Evolutionary conservation across 2,113 vertebrate genomes (phyloP).

Genomic region (Pseudorectes ferrugineus): DNA sequence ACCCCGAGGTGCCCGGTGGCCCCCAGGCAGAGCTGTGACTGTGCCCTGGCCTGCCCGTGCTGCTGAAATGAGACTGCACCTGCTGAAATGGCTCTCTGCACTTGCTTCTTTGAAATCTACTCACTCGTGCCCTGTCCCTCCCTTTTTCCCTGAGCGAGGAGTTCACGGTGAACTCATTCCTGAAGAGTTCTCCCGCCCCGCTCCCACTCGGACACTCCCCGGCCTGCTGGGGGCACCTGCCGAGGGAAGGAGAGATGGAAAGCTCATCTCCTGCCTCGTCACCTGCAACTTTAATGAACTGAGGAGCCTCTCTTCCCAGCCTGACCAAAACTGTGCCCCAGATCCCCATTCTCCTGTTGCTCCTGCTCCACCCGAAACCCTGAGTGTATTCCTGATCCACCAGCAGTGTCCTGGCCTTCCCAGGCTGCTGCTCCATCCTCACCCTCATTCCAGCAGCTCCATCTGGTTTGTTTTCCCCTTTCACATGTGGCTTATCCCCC

Average conservation of each 20-base stretch:
- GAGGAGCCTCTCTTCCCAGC: background rate
- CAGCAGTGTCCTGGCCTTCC: background rate
- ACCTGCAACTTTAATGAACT: background rate
- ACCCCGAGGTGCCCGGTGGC: background rate
- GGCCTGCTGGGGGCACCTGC: background rate
- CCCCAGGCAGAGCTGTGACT: background rate
- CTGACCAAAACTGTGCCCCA: background rate
- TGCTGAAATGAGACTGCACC: background rate
- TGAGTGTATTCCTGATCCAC: no score
- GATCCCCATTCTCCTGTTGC: background rate
- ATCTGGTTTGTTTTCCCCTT: background rate
- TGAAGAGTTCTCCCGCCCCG: background rate
- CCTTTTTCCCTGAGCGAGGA: background rate
- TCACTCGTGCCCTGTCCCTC: background rate
- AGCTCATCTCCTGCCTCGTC: background rate
- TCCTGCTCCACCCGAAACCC: no score
- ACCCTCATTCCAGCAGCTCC: background rate
- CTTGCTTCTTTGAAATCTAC: background rate
- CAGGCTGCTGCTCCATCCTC: background rate
- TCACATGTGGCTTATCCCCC: fast-evolving
- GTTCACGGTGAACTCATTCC: background rate
- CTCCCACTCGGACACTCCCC: background rate
- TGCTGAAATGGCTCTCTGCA: background rate
- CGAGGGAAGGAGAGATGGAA: background rate
- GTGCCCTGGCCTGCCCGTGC: background rate